Evolutionary conservation across 2,113 vertebrate genomes (phyloP), one percentile per base, ranked within the genome.

Genomic region (Puma concolor): DNA sequence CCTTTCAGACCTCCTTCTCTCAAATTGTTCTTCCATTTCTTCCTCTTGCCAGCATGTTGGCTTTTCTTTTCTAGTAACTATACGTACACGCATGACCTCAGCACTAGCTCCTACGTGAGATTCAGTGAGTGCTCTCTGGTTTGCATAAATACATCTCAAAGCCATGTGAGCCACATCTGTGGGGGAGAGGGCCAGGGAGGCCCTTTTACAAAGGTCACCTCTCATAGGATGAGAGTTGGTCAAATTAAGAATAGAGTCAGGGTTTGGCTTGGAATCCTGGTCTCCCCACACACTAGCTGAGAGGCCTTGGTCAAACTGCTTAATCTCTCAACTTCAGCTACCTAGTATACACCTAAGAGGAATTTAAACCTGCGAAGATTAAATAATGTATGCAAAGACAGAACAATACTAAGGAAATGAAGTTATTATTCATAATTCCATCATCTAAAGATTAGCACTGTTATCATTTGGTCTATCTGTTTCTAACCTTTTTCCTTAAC

Each of bases 401-500:
- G 77, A 77, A 91, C 52, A 63, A 17, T 23, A 95, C 29, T 77
- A 76, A 93, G n/a, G 41, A 93, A 93, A 95, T 67, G 14, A 63
- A 85, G 60, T 85, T 41, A 84, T 8, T 41, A 80, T 8, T 19
- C n/a, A 88, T 66, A 84, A 91, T 57, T n/a, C 52, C 44, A 88
- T 16, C 88, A 76, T 44, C 44, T 44, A 89, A 60, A 71, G 31
- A 86, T 66, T 1, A 87, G 54, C 82, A 86, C 79, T 69, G 60
- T 77, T 44, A 48, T n/a, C 2, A 13, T 63, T 38, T 74, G 50
- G 36, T 60, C 8, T 86, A 19, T 36, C 67, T 52, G 16, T 88
- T 91, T 84, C 72, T 66, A 27, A 69, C 41, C 50, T 92, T 87
- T 67, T 67, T 38, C 31, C 79, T 84, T 25, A 25, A 15, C 21